Evolutionary conservation across 1,140 invertebrate species (phyloP).

Genomic region (Pentalonia nigronervosa): DNA sequence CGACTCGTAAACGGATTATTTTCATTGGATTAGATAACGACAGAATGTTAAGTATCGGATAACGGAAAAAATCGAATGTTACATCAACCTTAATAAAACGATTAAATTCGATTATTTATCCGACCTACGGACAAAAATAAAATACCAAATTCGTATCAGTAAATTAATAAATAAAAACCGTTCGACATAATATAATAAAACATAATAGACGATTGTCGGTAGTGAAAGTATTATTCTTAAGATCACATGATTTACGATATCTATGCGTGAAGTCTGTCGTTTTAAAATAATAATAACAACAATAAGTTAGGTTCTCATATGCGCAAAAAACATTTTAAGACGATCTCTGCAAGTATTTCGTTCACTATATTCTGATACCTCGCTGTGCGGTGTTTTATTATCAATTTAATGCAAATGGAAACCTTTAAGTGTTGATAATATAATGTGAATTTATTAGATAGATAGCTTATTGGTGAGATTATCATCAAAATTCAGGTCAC

Average conservation of each 20-base stretch:
- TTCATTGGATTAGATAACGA: background rate
- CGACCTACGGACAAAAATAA: background rate
- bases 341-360: background rate
- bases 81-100: background rate
- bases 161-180: background rate
- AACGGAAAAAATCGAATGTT: background rate
- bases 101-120: background rate
- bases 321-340: background rate
- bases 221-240: background rate
- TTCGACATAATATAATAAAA: background rate
- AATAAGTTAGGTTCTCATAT: no score
- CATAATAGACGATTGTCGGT: background rate
- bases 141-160: background rate
- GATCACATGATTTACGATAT: background rate
- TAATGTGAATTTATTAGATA: background rate
- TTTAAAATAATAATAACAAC: no score
- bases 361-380: background rate
- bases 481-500: background rate
- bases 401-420: background rate
- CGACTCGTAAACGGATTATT: background rate
- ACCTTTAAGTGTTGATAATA: background rate
- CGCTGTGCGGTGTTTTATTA: background rate
- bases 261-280: background rate
- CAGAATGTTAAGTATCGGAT: background rate
- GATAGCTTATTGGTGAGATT: constrained; percentile 1